Evolutionary conservation across 92 coral and sea anemone species (phyloP).

Genomic region (Epizoanthus rinbou): DNA sequence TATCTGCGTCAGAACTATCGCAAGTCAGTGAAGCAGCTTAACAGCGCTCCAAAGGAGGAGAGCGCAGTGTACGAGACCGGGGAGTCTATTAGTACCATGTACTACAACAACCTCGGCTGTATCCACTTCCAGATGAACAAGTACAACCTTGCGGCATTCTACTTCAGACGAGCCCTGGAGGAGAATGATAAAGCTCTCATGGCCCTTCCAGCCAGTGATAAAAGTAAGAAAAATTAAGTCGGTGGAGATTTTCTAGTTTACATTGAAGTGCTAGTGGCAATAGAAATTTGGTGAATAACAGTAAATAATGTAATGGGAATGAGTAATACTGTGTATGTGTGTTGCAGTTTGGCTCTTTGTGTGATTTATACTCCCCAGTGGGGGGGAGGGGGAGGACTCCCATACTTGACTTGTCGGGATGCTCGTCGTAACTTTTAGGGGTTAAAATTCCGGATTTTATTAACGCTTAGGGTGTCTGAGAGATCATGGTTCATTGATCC

Average conservation of each 20-base stretch:
- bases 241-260: not conserved
- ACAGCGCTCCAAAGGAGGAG: slow-evolving; percentile 91
- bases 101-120: slow-evolving; percentile 94
- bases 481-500: too few species aligned
- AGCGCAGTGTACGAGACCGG: slow-evolving; percentile 68
- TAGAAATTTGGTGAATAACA: not conserved
- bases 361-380: too few species aligned
- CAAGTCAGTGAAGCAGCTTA: slow-evolving; percentile 90
- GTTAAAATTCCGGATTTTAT: too few species aligned
- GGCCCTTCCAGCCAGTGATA: slow-evolving; percentile 72
- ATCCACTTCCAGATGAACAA: slow-evolving; percentile 97
- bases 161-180: slow-evolving; percentile 92
- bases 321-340: not conserved
- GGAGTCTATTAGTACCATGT: slow-evolving; percentile 90
- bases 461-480: too few species aligned
- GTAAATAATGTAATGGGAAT: not conserved
- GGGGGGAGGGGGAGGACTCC: too few species aligned
- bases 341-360: too few species aligned
- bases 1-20: slow-evolving; percentile 93
- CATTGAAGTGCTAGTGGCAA: not conserved
- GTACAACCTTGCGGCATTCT: slow-evolving; percentile 93
- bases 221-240: slow-evolving; percentile 61
- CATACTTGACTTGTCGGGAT: too few species aligned
- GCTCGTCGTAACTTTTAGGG: too few species aligned
- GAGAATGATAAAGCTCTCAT: slow-evolving; percentile 88